Evolutionary conservation across 2,888 invertebrate genomes (phyloP).

Genomic region (Odontocerum albicorne): DNA sequence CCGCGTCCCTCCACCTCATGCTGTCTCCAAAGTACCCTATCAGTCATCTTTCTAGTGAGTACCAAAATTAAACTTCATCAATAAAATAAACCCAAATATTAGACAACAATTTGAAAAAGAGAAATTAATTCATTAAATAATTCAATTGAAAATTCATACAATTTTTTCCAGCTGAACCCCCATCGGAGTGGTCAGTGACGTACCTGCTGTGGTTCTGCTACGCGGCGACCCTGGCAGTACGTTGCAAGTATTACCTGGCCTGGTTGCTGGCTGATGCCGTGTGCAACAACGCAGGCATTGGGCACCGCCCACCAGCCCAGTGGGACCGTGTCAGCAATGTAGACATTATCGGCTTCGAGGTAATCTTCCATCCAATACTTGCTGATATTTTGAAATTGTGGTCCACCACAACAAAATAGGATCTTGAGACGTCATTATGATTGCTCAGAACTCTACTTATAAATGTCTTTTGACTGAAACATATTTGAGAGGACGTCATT

Average conservation of each 20-base stretch:
- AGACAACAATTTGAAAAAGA: too few relatives aligned
- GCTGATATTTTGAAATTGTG: too few relatives aligned
- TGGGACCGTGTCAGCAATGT: constrained; percentile 96
- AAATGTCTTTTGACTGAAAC: too few relatives aligned
- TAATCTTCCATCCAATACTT: too few relatives aligned
- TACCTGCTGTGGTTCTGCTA: constrained; percentile 68
- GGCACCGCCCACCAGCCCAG: constrained; percentile 71
- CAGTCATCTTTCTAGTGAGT: constrained; percentile 65
- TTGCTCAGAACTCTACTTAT: too few relatives aligned
- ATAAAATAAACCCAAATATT: too few relatives aligned
- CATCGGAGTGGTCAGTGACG: constrained; percentile 53
- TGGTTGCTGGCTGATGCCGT: constrained; percentile 95
- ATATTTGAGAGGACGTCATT: too few relatives aligned
- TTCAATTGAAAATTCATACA: neutral
- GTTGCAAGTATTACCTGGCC: constrained; percentile 96
- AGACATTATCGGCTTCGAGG: constrained; percentile 86
- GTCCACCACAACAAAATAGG: too few relatives aligned
- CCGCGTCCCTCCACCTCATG: constrained; percentile 68
- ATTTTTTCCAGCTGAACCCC: constrained; percentile 43
- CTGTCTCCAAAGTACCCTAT: constrained; percentile 65
- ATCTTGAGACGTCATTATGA: too few relatives aligned
- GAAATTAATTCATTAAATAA: too few relatives aligned
- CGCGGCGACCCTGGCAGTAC: constrained; percentile 76
- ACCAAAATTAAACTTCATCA: too few relatives aligned
- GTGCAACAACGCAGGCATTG: constrained; percentile 93